Evolutionary conservation across 2,888 invertebrate species (phyloP), one percentile per base, ranked within the genome.

Genomic region (Nesidiocoris tenuis): DNA sequence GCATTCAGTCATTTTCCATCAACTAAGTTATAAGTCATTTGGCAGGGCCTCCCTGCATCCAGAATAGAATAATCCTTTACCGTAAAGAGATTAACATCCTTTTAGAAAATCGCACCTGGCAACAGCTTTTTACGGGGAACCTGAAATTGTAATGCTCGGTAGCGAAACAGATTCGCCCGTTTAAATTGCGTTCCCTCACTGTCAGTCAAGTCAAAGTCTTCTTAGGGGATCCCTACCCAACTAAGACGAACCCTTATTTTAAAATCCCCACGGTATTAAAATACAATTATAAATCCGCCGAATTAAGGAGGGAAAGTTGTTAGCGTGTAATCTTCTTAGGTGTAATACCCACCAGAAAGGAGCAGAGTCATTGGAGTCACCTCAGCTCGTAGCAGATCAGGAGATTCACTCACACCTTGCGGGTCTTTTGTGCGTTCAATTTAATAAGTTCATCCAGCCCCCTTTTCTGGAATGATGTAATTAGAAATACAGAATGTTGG

Each of bases 261-360:
- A 66, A 75, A 75, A 57, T 59, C 66, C 74, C 66, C 39, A 65
- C 22, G 75, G 75, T 75, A 75, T 75, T 75, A 75, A 75, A 75
- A 75, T 75, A 75, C 75, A 75, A 75, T 75, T 75, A 75, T 75
- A 75, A 75, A 75, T 75, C 75, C 75, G 61, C 68, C 23, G 54
- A 75, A 75, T 75, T 75, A 68, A 64, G 64, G 75, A 55, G 23
- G 56, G 56, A 55, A n/a, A 61, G 70, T 68, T 75, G 75, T 75
- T 68, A 66, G 61, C 65, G 39, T 22, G 68, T 75, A 75, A 75
- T 75, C 75, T 75, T 61, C 75, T 75, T 75, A 75, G 63, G 63
- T 61, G 75, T 75, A 75, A 75, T 75, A 75, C 75, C 75, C 75
- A 75, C 75, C 75, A 39, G 56, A 22, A 67, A 54, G 22, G 59